Conservation (phyloP, 2,888 invertebrate genomes). For the Erebia epiphron region DNA sequence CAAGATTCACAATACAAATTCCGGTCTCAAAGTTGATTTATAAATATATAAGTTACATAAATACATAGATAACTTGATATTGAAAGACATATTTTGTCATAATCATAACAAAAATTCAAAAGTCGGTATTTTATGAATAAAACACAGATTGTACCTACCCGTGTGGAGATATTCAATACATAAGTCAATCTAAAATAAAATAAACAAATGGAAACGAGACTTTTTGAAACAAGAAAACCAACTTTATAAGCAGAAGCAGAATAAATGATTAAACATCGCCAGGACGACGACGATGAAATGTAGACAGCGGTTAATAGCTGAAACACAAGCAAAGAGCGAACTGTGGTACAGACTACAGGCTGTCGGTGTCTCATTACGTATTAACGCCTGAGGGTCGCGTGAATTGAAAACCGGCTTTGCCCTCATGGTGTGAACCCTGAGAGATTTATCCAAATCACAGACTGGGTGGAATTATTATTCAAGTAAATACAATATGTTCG, state of each 20-base stretch:
- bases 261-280: background rate
- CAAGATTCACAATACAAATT: too few relatives aligned
- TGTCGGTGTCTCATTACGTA: constrained; percentile 38
- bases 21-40: too few relatives aligned
- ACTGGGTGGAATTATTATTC: background rate
- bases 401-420: constrained; percentile 33
- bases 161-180: too few relatives aligned
- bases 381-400: constrained; percentile 35
- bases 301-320: constrained; percentile 11
- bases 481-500: background rate
- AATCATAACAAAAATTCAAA: too few relatives aligned
- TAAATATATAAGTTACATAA: too few relatives aligned
- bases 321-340: constrained; percentile 24
- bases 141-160: too few relatives aligned
- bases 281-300: background rate
- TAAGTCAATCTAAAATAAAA: background rate
- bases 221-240: background rate
- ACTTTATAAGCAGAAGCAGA: background rate
- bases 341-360: constrained; percentile 21
- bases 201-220: background rate
- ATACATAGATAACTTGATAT: too few relatives aligned
- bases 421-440: constrained; percentile 10
- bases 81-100: too few relatives aligned
- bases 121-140: too few relatives aligned
- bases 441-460: background rate